phyloP scores from a whole-genome alignment of 2,113 vertebrate species.

The Sialia sialis region DNA sequence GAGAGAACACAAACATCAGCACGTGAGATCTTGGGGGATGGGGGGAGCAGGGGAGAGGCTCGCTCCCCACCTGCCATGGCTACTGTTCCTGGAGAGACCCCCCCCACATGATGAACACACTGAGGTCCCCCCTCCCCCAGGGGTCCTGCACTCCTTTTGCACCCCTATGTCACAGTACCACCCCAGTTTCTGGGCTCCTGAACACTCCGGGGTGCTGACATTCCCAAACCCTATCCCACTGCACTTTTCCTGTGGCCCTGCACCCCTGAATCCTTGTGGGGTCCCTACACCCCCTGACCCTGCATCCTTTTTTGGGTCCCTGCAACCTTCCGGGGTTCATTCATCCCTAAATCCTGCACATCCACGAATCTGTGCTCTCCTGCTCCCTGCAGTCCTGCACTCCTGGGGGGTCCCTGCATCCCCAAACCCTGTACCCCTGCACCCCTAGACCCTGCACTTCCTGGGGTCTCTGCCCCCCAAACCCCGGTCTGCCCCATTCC shows the following conservation, averaged over 20 bases:
- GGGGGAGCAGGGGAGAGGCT: background rate
- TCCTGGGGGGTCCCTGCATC: background rate
- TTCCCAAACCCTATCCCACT: no score
- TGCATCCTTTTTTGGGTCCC: background rate
- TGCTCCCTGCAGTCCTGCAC: background rate
- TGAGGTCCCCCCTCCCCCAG: rapidly evolving
- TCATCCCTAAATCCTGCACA: background rate
- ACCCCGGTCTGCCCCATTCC: rapidly evolving
- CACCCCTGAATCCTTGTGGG: background rate
- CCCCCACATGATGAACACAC: background rate
- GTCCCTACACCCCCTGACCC: background rate
- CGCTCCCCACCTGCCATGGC: rapidly evolving
- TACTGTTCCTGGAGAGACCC: rapidly evolving
- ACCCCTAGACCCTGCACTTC: background rate
- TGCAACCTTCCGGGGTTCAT: background rate
- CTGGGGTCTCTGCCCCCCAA: background rate
- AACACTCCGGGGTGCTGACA: background rate
- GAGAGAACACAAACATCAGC: background rate
- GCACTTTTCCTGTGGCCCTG: background rate
- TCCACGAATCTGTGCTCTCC: background rate
- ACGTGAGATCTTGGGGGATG: rapidly evolving
- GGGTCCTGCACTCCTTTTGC: background rate
- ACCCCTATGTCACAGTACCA: background rate
- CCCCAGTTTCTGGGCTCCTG: background rate
- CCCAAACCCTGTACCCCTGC: background rate